A percentile compares a stretch with the other conserved stretches of the same genome.
These are phyloP conservation scores for Propithecus perrieri DNA, from an alignment of 2,797 vertebrate genomes.

Conservation along the genomic window DNA sequence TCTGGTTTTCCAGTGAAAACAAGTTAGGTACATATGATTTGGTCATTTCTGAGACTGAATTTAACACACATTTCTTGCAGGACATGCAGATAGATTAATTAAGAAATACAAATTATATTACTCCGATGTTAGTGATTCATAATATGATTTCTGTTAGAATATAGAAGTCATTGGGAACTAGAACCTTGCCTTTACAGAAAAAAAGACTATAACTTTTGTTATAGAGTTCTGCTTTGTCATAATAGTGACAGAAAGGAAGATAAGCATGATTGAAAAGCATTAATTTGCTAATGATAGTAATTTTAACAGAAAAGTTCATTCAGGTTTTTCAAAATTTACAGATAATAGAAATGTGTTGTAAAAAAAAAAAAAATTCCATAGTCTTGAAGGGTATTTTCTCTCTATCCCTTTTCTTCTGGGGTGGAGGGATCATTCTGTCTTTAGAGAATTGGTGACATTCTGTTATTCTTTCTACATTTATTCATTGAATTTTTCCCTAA, in stretches of 20 bases:
- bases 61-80: background rate
- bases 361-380: background rate
- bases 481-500: background rate
- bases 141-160: background rate
- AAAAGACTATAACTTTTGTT: background rate
- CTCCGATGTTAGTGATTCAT: background rate
- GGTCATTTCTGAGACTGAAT: background rate
- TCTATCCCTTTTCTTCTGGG: background rate
- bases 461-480: background rate
- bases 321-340: background rate
- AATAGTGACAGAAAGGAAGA: background rate
- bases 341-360: background rate
- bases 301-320: constrained; percentile 9
- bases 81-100: background rate
- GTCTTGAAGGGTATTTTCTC: background rate
- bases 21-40: background rate
- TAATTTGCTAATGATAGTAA: background rate
- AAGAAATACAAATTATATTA: background rate
- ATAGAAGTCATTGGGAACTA: background rate
- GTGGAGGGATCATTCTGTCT: background rate
- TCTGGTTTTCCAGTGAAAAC: background rate
- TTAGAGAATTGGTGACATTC: background rate
- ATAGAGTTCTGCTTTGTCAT: background rate
- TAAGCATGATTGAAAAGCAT: background rate
- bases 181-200: background rate